Base-by-base conservation (phyloP, 2,797 vertebrate species). In the Gallinago stenura region DNA sequence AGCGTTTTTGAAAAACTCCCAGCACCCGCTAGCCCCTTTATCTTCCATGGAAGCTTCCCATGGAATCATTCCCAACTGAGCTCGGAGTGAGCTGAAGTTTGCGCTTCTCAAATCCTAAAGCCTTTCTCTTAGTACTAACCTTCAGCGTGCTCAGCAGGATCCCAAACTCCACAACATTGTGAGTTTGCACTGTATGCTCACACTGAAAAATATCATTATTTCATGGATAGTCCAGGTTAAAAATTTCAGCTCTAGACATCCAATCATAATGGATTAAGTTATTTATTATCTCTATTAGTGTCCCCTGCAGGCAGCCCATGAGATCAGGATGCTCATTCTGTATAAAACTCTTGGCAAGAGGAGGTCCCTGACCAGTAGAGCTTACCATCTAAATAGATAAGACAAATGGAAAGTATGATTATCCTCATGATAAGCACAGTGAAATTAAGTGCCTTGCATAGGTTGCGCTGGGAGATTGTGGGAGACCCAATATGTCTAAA, bases 391-490 rank as follows among this genome's bases (percentile, higher is more conserved):
- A 87, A 95, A 82, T 56, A 66, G 80, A 31, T 60, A 79, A 87
- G 83, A 89, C 54, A 95, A 96, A 92, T 87, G 39, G 77, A 58
- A 87, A 37, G 71, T 75, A 48, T 53, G 69, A 62, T 84, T 72
- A 22, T 73, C 75, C 48, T 87, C 31, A 2, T 96, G 37, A 37
- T 37, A 37, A 37, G 69, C 65, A 81, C 45, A 83, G 53, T 78
- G 69, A 88, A 85, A 65, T 56, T 22, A 81, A 93, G 22, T 79
- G 53, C 61, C 39, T 87, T 62, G 39, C 0, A 0, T 26, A 25
- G 82, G 22, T 66, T 76, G 56, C 78, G 24, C 25, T 62, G 68
- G 56, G 78, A 73, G 43, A 45, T 19, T 66, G 35, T 84, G 81
- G 66, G 33, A 90, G 39, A 87, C 28, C 56, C 62, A 80, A 11